Base-by-base conservation (phyloP, 2,888 invertebrate species). In the Lottia gigantea region DNA sequence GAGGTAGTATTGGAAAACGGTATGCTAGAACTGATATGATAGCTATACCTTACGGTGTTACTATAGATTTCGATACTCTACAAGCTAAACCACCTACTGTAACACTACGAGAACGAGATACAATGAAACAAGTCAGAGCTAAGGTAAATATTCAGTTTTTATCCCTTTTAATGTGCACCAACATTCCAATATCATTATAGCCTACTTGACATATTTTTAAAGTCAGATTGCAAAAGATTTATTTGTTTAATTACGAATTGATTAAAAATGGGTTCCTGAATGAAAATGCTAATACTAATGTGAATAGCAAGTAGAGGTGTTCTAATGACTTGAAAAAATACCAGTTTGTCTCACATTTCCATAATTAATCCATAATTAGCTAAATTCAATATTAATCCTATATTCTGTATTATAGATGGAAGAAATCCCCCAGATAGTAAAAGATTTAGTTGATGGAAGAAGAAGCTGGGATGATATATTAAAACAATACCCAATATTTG, bases 1-100 rank as follows among this genome's bases (percentile, higher is more conserved):
- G 96, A 74, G 98, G 97, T 16, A 97, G 98, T 3, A 98, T 98
- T 85, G 99, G 99, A 1, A 92, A 96, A 26, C 92, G 99, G 25
- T 99, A 99, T 88, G 97, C 98, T 0, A 92, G 99, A 76, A 98
- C 98, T 0, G 90, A 91, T 80, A 97, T 98, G 90, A 94, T 98
- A 73, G 96, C 97, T 40, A 96, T 99, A 82, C 98, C 99, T 0
- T 99, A 96, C 90, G 98, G 97, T 65, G 93, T 99, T 70, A 99
- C 99, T 0, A 93, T 99, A 66, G 99, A 99, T 90, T 99, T 99
- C 90, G 99, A 99, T 87, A 95, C 96, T 0, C 89, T 96, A 2
- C 94, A 95, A 85, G 62, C 63, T 67, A 81, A 83, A 68, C 97
- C 97, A 0, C 92, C 95, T 86, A 94, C 94, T 65, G 98, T 95